phyloP scores from a whole-genome alignment of 2,888 invertebrate genomes.

The Sphaerolaimus hirsutus region DNA sequence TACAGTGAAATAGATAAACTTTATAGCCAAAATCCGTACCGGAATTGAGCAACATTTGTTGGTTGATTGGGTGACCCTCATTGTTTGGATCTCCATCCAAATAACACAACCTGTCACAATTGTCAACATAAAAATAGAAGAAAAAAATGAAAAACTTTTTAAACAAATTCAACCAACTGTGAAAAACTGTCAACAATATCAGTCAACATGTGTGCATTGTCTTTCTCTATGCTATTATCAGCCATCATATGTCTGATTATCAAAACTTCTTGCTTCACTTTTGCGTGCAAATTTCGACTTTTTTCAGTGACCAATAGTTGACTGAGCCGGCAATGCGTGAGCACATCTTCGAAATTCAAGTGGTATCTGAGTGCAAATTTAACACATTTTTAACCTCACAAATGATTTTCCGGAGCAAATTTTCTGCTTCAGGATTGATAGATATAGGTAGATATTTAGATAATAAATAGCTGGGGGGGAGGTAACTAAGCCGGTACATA shows the following conservation, averaged over 20 bases:
- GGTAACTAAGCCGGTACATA: too few species aligned
- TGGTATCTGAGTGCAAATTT: slow-evolving; percentile 7
- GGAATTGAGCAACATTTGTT: slow-evolving; percentile 27
- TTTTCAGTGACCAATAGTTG: too few species aligned
- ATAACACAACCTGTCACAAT: slow-evolving; percentile 21
- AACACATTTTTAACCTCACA: too few species aligned
- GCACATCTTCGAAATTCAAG: slow-evolving; percentile 1
- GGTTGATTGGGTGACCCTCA: slow-evolving; percentile 28
- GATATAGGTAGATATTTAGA: too few species aligned
- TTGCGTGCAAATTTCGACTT: not conserved
- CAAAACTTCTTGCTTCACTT: too few species aligned
- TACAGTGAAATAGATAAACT: not conserved
- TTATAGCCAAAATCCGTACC: slow-evolving; percentile 12
- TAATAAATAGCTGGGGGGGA: too few species aligned
- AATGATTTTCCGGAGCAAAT: too few species aligned
- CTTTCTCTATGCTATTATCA: slow-evolving; percentile 22
- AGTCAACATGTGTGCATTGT: slow-evolving; percentile 15
- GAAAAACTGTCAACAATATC: slow-evolving; percentile 16
- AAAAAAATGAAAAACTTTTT: not conserved
- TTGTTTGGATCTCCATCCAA: slow-evolving; percentile 21
- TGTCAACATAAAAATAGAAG: not conserved
- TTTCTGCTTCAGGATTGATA: too few species aligned
- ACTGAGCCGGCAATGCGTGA: too few species aligned
- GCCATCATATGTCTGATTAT: slow-evolving; percentile 18
- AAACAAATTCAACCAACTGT: slow-evolving; percentile 8